These are phyloP conservation scores for Lepus americanus DNA, from an alignment of 2,113 vertebrate genomes.

Conservation along the genomic window DNA sequence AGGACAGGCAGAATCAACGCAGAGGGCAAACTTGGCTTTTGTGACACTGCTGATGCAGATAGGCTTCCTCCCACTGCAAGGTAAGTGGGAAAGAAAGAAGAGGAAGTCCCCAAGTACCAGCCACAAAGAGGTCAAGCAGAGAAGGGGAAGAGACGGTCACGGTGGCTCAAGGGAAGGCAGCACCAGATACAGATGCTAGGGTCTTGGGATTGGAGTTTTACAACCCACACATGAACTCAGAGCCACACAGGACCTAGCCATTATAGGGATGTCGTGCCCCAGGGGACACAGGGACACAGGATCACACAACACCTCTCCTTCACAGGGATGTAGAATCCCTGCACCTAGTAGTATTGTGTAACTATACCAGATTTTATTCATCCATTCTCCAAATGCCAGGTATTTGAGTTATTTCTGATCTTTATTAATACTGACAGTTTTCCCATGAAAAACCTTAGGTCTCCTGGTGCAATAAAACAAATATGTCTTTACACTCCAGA, in stretches of 20 bases:
- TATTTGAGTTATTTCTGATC: not conserved
- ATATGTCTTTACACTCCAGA: not conserved
- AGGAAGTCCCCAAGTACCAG: not conserved
- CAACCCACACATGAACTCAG: not conserved
- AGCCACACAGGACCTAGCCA: too few species aligned
- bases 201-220: not conserved
- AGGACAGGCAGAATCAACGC: not conserved
- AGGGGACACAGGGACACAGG: not conserved
- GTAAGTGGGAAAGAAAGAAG: not conserved
- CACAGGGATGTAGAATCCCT: not conserved
- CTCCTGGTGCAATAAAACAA: not conserved
- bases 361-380: not conserved
- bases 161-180: not conserved
- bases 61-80: not conserved
- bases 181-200: not conserved
- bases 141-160: not conserved
- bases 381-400: not conserved
- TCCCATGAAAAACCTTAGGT: not conserved
- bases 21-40: not conserved
- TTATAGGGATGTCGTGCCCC: not conserved
- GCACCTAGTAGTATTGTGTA: not conserved
- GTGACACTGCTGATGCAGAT: not conserved
- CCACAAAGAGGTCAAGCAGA: not conserved
- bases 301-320: not conserved
- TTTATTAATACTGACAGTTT: not conserved